These are phyloP conservation scores for Thaumetopoea pityocampa DNA, from an alignment of 1,140 invertebrate species.

Conservation along the genomic window DNA sequence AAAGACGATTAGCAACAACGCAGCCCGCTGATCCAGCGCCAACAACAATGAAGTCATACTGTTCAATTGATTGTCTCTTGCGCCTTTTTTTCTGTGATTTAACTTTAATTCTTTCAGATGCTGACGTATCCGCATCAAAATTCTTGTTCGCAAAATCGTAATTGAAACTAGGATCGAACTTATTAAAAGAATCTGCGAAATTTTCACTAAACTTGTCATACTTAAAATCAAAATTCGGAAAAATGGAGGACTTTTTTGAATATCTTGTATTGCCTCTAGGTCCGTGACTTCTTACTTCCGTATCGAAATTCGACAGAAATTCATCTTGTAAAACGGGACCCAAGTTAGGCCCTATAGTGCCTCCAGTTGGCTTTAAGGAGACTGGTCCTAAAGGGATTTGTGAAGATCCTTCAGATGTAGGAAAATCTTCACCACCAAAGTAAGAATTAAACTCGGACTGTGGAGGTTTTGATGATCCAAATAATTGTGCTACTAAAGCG, in stretches of 20 bases:
- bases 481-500: conserved; percentile 74
- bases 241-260: conserved; percentile 20
- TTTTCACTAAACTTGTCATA: not conserved
- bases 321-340: conserved; percentile 1
- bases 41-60: conserved; percentile 63
- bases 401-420: not conserved
- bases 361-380: not conserved
- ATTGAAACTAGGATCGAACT: conserved; percentile 24
- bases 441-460: too few relatives aligned
- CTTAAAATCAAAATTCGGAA: conserved; percentile 15
- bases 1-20: conserved; percentile 56
- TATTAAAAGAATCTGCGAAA: not conserved
- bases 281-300: conserved; percentile 16
- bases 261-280: conserved; percentile 16
- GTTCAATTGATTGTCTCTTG: conserved; percentile 26
- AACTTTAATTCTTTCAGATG: conserved; percentile 32
- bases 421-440: not conserved
- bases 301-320: conserved; percentile 6
- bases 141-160: conserved; percentile 27
- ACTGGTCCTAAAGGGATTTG: not conserved
- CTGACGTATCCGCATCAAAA: conserved; percentile 31
- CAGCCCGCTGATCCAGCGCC: conserved; percentile 63
- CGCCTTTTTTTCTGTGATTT: conserved; percentile 12
- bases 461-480: too few relatives aligned
- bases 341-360: not conserved